These are phyloP conservation scores for Leptocoma aspasia DNA, from an alignment of 2,113 vertebrate genomes.

Conservation along the genomic window DNA sequence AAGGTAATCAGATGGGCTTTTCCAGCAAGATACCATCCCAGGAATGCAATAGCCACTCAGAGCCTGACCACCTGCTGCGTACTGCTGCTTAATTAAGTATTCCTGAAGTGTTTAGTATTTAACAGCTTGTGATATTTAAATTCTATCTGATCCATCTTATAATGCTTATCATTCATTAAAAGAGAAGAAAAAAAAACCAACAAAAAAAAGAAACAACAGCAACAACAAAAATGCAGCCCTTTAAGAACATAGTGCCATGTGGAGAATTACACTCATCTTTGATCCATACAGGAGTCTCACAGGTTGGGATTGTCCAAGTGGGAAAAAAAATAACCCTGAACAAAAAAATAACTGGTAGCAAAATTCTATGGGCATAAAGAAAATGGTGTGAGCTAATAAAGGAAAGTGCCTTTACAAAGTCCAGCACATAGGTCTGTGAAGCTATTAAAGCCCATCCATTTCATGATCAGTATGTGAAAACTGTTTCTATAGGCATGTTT, in stretches of 20 bases:
- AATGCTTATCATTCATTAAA: neutral
- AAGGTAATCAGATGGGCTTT: slow-evolving; percentile 41
- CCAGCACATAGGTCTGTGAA: neutral
- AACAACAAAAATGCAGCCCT: neutral
- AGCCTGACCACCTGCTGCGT: neutral
- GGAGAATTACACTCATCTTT: neutral
- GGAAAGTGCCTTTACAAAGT: neutral
- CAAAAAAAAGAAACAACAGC: rapidly evolving
- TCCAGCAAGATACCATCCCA: neutral
- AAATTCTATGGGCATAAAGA: neutral
- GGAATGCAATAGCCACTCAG: neutral
- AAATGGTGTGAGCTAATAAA: neutral
- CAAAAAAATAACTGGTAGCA: neutral
- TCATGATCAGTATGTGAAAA: neutral
- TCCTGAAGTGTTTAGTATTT: slow-evolving; percentile 24
- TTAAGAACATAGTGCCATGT: neutral
- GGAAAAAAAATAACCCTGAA: neutral
- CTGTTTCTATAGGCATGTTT: slow-evolving; percentile 46
- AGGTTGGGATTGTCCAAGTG: neutral
- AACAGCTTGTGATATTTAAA: slow-evolving; percentile 25
- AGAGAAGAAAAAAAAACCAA: neutral
- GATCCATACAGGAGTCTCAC: neutral
- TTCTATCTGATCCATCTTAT: neutral
- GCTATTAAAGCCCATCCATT: neutral
- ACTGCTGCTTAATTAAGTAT: slow-evolving; percentile 40